A percentile compares a stretch with the other conserved stretches of the same genome.
Evolutionary conservation across 2,888 invertebrate genomes (phyloP).

Genomic region (Meta bourneti): DNA sequence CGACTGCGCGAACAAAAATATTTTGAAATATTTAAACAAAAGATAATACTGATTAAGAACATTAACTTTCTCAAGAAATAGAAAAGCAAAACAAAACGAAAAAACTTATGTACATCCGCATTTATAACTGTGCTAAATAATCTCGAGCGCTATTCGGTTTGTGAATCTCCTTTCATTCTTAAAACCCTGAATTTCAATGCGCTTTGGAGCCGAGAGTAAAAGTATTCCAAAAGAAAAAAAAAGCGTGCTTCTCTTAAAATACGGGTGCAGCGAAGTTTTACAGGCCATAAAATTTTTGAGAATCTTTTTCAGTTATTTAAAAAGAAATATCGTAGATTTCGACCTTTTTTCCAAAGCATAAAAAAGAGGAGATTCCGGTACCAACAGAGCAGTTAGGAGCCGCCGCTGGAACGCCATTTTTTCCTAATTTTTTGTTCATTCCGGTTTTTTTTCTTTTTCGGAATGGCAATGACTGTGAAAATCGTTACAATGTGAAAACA

Average conservation of each 20-base stretch:
- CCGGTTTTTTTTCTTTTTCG: conserved; percentile 24
- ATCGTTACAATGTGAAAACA: conserved; percentile 60
- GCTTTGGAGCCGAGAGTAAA: background rate
- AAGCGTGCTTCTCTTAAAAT: conserved; percentile 24
- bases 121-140: background rate
- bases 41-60: too few species aligned
- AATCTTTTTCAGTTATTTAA: conserved; percentile 68
- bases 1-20: too few species aligned
- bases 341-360: conserved; percentile 37
- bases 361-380: conserved; percentile 34
- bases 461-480: conserved; percentile 53
- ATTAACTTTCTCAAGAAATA: background rate
- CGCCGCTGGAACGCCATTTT: conserved; percentile 15
- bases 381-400: conserved; percentile 44
- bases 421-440: background rate
- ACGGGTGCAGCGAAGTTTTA: conserved; percentile 61
- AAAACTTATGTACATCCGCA: background rate
- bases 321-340: conserved; percentile 55
- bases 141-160: background rate
- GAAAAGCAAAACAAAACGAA: background rate
- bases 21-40: too few species aligned
- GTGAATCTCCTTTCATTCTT: background rate
- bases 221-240: conserved; percentile 30
- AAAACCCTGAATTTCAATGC: background rate
- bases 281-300: conserved; percentile 64